Percentiles rank a stretch among this genome's conserved stretches.
phyloP scores from a whole-genome alignment of 2,113 vertebrate species.

The Siphamia tubifer region DNA sequence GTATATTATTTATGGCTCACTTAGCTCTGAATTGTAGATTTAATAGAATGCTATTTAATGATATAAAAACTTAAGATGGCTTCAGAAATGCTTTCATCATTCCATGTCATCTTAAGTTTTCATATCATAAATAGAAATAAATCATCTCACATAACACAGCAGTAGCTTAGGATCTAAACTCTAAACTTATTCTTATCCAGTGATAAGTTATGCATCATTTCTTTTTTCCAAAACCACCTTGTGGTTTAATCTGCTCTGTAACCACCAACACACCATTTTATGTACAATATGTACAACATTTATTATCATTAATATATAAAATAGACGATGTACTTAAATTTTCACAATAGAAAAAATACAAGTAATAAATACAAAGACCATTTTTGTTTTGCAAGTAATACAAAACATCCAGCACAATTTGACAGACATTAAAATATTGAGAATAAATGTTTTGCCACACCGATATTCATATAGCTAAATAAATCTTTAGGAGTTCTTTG shows the following conservation, averaged over 20 bases:
- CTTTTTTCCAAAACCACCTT: neutral
- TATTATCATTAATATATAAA: conserved; percentile 87
- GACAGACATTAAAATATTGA: conserved; percentile 77
- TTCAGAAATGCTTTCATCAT: too few relatives aligned
- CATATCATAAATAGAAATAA: too few relatives aligned
- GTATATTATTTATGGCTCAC: too few relatives aligned
- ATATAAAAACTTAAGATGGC: too few relatives aligned
- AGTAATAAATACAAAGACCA: conserved; percentile 85
- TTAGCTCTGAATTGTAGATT: too few relatives aligned
- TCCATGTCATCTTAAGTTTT: too few relatives aligned
- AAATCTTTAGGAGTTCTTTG: conserved; percentile 63
- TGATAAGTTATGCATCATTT: conserved; percentile 1
- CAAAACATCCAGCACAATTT: conserved; percentile 83
- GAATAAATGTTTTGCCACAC: conserved; percentile 77
- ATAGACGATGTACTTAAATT: conserved; percentile 84
- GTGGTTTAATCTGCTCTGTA: neutral
- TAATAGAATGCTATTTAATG: too few relatives aligned
- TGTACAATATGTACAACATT: conserved; percentile 88
- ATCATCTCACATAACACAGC: too few relatives aligned
- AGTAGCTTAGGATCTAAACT: too few relatives aligned
- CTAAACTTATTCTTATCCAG: conserved; percentile 1
- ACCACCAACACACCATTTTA: conserved; percentile 60
- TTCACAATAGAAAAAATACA: conserved; percentile 87
- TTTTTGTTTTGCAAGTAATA: conserved; percentile 80
- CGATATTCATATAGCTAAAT: conserved; percentile 77